These are phyloP conservation scores for Cyclura pinguis DNA, from an alignment of 2,797 vertebrate genomes.

Conservation along the genomic window DNA sequence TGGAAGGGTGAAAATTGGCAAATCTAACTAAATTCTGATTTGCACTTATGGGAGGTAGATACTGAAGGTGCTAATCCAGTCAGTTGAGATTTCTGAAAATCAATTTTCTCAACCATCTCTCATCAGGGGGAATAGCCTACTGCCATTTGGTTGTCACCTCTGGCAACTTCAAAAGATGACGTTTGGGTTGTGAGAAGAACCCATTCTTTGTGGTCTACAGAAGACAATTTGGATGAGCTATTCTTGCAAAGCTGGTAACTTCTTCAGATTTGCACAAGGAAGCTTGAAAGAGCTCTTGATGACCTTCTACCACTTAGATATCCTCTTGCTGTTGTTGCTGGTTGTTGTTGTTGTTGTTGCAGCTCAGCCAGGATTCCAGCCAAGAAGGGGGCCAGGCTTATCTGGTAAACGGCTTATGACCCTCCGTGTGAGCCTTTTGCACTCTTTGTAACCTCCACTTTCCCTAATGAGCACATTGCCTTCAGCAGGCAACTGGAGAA, in stretches of 20 bases:
- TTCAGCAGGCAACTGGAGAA: conserved; percentile 26
- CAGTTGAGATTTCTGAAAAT: not conserved
- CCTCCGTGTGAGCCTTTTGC: not conserved
- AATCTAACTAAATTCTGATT: not conserved
- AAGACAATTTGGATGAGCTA: not conserved
- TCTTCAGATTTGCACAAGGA: not conserved
- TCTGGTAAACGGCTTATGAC: not conserved
- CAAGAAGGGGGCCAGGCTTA: not conserved
- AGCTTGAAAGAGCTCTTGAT: not conserved
- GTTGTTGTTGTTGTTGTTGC: not conserved
- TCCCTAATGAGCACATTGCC: conserved; percentile 15
- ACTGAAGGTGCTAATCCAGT: not conserved
- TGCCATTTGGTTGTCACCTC: not conserved
- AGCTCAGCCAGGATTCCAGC: not conserved
- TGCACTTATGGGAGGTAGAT: no score
- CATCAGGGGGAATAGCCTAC: not conserved
- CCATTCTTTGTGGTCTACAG: not conserved
- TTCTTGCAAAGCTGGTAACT: not conserved
- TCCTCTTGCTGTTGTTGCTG: no score
- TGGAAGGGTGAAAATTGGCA: not conserved
- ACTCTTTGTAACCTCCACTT: not conserved
- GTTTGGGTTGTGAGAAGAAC: not conserved
- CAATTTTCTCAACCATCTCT: not conserved
- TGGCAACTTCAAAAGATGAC: not conserved
- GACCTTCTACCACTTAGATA: not conserved